Evolutionary conservation across 2,888 invertebrate genomes (phyloP), one percentile per base, ranked within the genome.

Genomic region (Galerucella pusilla): DNA sequence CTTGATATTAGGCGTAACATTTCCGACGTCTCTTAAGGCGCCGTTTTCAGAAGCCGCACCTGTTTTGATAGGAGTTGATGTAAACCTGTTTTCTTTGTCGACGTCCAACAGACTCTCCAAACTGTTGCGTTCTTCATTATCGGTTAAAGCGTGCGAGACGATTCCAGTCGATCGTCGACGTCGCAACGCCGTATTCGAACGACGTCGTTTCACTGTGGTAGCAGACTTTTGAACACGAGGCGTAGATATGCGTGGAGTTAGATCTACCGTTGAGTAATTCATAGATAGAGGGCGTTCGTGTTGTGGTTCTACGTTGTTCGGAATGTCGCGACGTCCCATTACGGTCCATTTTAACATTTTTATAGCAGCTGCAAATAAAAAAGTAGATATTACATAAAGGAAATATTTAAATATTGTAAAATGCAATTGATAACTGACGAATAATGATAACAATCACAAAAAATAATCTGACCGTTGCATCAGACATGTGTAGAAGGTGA

Each of bases 271-370:
- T 78, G 78, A 72, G 68, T 75, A 75, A 35, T 78, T 77, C 54
- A 70, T 66, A 52, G 81, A 35, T 60, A 78, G 77, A 70, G 77
- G 83, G 71, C 79, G 80, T 57, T 74, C 73, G 65, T 68, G 82
- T 72, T 76, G 80, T 57, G 73, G 72, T 67, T 71, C 78, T 75
- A 79, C 82, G 79, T 82, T 75, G 78, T 79, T 81, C 46, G 76
- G 76, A 61, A 80, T 71, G 74, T 82, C 83, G 42, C 82, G 84
- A 69, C 82, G 82, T 3, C 83, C 79, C 80, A 83, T 84, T 73
- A 91, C 90, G 70, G 91, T 90, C 92, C 92, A 92, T 89, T 92
- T 92, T 83, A 92, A 87, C 92, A 92, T 92, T 57, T 68, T 79
- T 59, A 4, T 6, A 11, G 28, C 1, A 11, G 46, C 64, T 45